Base-by-base conservation (phyloP, 2,113 vertebrate species). In the Calidris pugnax region DNA sequence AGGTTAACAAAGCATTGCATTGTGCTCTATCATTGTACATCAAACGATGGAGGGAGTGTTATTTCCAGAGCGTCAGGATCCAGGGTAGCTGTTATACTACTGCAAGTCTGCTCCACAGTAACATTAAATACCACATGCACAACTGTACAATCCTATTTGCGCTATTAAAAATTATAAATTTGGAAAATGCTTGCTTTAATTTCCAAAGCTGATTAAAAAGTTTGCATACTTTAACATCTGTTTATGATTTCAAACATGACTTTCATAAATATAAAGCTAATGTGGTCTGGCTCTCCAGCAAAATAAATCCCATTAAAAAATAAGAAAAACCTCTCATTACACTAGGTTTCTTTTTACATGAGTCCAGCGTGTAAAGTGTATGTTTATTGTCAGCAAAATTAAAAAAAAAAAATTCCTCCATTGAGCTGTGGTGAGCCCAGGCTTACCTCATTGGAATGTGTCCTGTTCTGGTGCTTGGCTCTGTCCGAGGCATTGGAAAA, bases 381-480 rank as follows among this genome's bases (percentile, higher is more conserved):
- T 93, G 64, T 92, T 95, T 96, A 96, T 95, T 97, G 96, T 97
- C 95, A 97, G 95, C 90, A 95, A 81, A 94, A 89, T 85, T 26
- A 23, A 8, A 73, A 92, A 85, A 92, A 85, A 67, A 92, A 79
- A 87, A 72, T 27, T 43, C 53, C 86, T 96, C 73, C 1, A 0
- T n/a, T 90, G 73, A 82, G 59, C 78, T 89, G 85, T 0, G 39
- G 91, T 76, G 84, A 95, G 85, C 37, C 71, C 63, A 77, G 4
- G 48, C 82, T 82, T 98, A 99, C 99, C 99, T 99, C 99, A 5
- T 99, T 99, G 72, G 99, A 99, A 97, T 99, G 99, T 6, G 99
- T 99, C 94, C 99, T 98, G 98, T 99, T 99, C 98, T 99, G 99
- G 97, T 99, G 99, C 97, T 99, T 99, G 95, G 99, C 99, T 15